A percentile compares a stretch with the other conserved stretches of the same genome.
phyloP scores from a whole-genome alignment of 2,113 vertebrate species.

The Hystrix cristata region DNA sequence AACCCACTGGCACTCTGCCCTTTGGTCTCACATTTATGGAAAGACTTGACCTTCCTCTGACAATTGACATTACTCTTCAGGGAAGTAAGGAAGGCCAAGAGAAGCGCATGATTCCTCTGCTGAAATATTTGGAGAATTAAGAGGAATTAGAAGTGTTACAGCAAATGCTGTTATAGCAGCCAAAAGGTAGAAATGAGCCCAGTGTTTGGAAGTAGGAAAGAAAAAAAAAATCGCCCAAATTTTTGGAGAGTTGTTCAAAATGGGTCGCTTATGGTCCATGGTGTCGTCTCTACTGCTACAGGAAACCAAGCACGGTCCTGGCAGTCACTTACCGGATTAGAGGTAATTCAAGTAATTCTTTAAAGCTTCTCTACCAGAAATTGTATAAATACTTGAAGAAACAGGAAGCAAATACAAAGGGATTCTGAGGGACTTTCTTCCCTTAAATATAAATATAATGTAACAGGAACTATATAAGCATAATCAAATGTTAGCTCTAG shows the following conservation, averaged over 20 bases:
- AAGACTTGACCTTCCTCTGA: slow-evolving; percentile 17
- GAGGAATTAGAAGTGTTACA: slow-evolving; percentile 2
- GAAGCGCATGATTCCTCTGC: not conserved
- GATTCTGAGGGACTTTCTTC: slow-evolving; percentile 13
- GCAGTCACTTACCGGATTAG: not conserved
- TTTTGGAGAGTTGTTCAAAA: slow-evolving; percentile 20
- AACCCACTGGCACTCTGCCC: not conserved
- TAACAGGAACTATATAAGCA: slow-evolving; percentile 47
- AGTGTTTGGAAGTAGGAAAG: not conserved
- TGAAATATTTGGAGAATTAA: slow-evolving; percentile 62
- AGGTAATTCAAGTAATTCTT: slow-evolving; percentile 29
- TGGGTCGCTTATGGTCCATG: not conserved
- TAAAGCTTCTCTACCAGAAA: not conserved
- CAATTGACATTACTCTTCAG: not conserved
- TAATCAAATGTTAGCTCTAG: slow-evolving; percentile 70
- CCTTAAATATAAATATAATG: slow-evolving; percentile 51
- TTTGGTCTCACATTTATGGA: slow-evolving; percentile 24
- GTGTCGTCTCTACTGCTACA: not conserved
- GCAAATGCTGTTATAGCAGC: not conserved
- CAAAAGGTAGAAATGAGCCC: not conserved
- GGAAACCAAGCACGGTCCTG: not conserved
- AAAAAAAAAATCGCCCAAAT: not conserved
- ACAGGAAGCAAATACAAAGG: slow-evolving; percentile 39
- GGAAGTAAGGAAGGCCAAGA: not conserved
- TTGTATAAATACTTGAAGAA: slow-evolving; percentile 40